A percentile compares a stretch with the other conserved stretches of the same genome.
Evolutionary conservation across 2,113 vertebrate genomes (phyloP).

Genomic region (Otocyon megalotis): DNA sequence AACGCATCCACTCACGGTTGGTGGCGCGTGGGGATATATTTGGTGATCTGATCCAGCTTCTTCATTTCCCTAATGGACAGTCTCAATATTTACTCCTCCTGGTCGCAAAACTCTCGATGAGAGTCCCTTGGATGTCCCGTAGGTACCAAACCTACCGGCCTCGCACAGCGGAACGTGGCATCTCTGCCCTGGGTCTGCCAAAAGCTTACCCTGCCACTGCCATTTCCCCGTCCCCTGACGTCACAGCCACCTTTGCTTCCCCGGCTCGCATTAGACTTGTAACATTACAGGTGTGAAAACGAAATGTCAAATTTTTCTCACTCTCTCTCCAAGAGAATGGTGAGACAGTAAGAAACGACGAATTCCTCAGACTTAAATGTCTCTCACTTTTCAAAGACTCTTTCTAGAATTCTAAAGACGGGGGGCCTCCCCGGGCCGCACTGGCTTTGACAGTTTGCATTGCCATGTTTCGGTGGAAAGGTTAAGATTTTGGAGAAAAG

Average conservation of each 20-base stretch:
- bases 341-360: constrained; percentile 46
- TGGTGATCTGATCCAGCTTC: not conserved
- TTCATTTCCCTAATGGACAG: not conserved
- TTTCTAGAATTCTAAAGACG: constrained; percentile 83
- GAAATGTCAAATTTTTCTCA: constrained; percentile 80
- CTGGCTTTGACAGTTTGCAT: constrained; percentile 25
- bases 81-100: not conserved
- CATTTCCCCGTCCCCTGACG: not conserved
- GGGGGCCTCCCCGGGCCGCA: constrained; percentile 30
- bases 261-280: constrained; percentile 47
- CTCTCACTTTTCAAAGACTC: constrained; percentile 76
- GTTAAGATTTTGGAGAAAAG: constrained; percentile 11
- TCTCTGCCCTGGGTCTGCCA: not conserved
- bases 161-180: not conserved
- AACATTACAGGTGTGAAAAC: constrained; percentile 81
- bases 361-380: constrained; percentile 67
- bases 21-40: too few species aligned
- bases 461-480: constrained; percentile 25
- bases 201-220: rapidly evolving
- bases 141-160: not conserved
- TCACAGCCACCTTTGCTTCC: constrained; percentile 58
- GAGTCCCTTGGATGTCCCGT: not conserved
- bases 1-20: rapidly evolving
- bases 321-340: constrained; percentile 65
- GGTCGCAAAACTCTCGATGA: too few species aligned